Evolutionary conservation across 2,888 invertebrate genomes (phyloP).

Genomic region (Andricus curvator): DNA sequence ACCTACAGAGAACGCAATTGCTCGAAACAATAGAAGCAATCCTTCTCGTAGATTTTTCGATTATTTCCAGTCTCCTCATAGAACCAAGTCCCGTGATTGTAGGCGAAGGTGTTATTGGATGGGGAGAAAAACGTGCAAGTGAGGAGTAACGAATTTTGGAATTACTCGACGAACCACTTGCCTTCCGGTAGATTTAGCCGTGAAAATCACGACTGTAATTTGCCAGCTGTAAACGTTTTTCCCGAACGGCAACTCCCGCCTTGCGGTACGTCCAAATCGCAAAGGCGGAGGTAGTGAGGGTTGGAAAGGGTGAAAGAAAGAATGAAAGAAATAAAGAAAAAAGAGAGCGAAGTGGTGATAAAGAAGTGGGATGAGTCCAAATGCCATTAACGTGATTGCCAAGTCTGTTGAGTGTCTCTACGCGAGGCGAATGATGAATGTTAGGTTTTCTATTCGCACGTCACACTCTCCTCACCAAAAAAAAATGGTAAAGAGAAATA

Average conservation of each 20-base stretch:
- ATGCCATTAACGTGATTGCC: constrained; percentile 39
- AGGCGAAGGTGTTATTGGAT: not conserved
- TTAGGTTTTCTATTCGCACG: not conserved
- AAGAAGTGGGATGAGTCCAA: not conserved
- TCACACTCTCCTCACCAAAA: not conserved
- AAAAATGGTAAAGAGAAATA: not conserved
- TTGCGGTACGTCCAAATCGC: constrained; percentile 2
- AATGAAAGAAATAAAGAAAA: not conserved
- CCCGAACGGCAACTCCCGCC: constrained; percentile 32
- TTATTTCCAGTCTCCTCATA: not conserved
- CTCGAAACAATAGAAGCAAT: constrained; percentile 17
- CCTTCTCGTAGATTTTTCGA: not conserved
- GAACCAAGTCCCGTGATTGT: not conserved
- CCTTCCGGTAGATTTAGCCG: constrained; percentile 54
- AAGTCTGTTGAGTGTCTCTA: constrained; percentile 21
- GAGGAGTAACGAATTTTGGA: constrained; percentile 48
- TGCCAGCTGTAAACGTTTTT: constrained; percentile 50
- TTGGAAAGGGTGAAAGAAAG: constrained; percentile 13
- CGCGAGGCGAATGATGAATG: constrained; percentile 7
- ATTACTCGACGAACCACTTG: constrained; percentile 48
- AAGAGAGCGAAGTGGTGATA: not conserved
- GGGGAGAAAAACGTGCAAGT: not conserved
- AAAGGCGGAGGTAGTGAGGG: constrained; percentile 3
- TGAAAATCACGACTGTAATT: constrained; percentile 52
- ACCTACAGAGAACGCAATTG: not conserved